Evolutionary conservation across 1,140 invertebrate species (phyloP), one percentile per base, ranked within the genome.

Genomic region (Adoxophyes honmai): DNA sequence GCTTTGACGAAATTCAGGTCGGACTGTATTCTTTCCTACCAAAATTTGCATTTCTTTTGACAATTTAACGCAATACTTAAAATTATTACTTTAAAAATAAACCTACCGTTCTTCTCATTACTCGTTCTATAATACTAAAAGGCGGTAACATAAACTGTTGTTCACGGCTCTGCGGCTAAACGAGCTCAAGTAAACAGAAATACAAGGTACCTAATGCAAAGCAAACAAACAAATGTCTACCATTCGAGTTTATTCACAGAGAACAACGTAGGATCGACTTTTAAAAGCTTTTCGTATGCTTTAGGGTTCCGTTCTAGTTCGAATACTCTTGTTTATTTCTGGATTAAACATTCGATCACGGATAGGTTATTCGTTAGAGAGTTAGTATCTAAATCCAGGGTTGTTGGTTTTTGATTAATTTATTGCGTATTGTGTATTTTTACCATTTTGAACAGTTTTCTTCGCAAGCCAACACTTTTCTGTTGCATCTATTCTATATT

Each of bases 11-110:
- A 3, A 28, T 28, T 28, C 21, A 28, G 6, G 6, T 28, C 6
- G 2, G 21, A 3, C 21, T 28, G 21, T 3, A 28, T 28, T 10
- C 7, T 11, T 35, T 1, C 28, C 15, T 36, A 36, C 15, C 35
- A 62, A 66, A 71, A 70, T 44, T 71, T 62, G 67, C 56, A 56
- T 61, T 64, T 62, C 56, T 67, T 66, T 64, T n/a, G n/a, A n/a
- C n/a, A n/a, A n/a, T n/a, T n/a, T n/a, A n/a, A n/a, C n/a, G n/a
- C n/a, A n/a, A n/a, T n/a, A n/a, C n/a, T n/a, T n/a, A n/a, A n/a
- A n/a, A n/a, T n/a, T n/a, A n/a, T n/a, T n/a, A n/a, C n/a, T n/a
- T n/a, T n/a, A n/a, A n/a, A n/a, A n/a, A n/a, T n/a, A n/a, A n/a
- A n/a, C n/a, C n/a, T n/a, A n/a, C n/a, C n/a, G n/a, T n/a, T n/a